Evolutionary conservation across 2,113 vertebrate species (phyloP).

Genomic region (Sphaerodactylus townsendi): DNA sequence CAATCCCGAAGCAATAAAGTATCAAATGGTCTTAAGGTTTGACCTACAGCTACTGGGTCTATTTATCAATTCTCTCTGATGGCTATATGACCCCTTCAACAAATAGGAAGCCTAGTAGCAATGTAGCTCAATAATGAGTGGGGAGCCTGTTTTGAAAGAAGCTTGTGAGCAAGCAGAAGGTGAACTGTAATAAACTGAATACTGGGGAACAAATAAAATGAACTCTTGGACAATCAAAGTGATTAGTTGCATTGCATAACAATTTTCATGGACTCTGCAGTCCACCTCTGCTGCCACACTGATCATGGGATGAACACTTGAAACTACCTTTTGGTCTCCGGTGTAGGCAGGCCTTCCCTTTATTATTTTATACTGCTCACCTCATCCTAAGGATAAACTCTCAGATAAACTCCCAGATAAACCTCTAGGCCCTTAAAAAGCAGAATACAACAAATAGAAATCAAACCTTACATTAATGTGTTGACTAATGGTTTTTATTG

Average conservation of each 20-base stretch:
- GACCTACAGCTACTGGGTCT: background rate
- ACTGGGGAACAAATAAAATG: background rate
- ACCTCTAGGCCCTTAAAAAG: too few species aligned
- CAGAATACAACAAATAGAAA: too few species aligned
- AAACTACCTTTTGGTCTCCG: too few species aligned
- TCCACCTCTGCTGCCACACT: too few species aligned
- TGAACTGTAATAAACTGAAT: background rate
- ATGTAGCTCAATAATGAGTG: background rate
- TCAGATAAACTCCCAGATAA: too few species aligned
- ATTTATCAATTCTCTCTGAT: background rate
- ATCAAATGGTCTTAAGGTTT: background rate
- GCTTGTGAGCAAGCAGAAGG: background rate
- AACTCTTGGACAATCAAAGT: background rate
- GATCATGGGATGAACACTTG: background rate
- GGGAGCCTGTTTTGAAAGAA: constrained; percentile 11
- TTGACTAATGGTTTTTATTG: too few species aligned
- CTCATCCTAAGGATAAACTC: too few species aligned
- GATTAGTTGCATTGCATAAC: background rate
- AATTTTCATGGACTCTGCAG: background rate
- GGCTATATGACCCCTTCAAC: background rate
- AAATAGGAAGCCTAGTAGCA: constrained; percentile 24
- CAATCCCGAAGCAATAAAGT: background rate
- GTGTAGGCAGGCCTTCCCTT: too few species aligned
- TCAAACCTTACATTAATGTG: too few species aligned
- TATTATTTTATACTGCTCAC: too few species aligned